phyloP scores from a whole-genome alignment of 2,113 vertebrate species.

The Pseudorectes ferrugineus region DNA sequence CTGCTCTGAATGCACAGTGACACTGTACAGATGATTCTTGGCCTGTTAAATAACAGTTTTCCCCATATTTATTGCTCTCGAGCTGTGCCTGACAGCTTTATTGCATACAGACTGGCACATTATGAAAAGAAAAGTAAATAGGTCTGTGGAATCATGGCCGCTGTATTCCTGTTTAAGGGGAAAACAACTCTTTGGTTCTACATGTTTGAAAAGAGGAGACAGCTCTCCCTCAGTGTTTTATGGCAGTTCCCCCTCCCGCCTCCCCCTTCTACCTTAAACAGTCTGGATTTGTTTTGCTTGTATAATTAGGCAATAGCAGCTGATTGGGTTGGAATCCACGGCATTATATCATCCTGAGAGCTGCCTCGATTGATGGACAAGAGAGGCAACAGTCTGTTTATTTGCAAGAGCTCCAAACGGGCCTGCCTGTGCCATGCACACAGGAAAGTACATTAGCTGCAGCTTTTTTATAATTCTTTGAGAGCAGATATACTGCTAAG shows the following conservation, averaged over 20 bases:
- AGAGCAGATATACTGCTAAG: conserved; percentile 19
- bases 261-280: conserved; percentile 27
- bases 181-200: conserved; percentile 20
- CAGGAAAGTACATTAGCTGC: conserved; percentile 30
- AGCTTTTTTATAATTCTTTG: conserved; percentile 41
- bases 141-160: conserved; percentile 40
- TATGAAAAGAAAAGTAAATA: conserved; percentile 57
- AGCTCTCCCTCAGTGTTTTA: conserved; percentile 39
- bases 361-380: conserved; percentile 51
- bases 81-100: conserved; percentile 55
- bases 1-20: conserved; percentile 28
- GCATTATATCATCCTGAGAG: conserved; percentile 24
- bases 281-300: conserved; percentile 63
- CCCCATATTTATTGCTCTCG: conserved; percentile 49
- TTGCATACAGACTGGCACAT: conserved; percentile 39
- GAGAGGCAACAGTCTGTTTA: conserved; percentile 56
- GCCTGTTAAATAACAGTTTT: conserved; percentile 50
- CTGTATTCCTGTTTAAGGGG: not conserved
- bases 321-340: conserved; percentile 16
- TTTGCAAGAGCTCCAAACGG: conserved; percentile 29
- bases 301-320: conserved; percentile 63
- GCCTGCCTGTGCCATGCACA: not conserved
- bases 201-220: conserved; percentile 29
- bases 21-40: conserved; percentile 12
- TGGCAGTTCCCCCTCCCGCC: not conserved